phyloP scores from a whole-genome alignment of 1,140 invertebrate genomes.

The Oreohelix idahoensis region DNA sequence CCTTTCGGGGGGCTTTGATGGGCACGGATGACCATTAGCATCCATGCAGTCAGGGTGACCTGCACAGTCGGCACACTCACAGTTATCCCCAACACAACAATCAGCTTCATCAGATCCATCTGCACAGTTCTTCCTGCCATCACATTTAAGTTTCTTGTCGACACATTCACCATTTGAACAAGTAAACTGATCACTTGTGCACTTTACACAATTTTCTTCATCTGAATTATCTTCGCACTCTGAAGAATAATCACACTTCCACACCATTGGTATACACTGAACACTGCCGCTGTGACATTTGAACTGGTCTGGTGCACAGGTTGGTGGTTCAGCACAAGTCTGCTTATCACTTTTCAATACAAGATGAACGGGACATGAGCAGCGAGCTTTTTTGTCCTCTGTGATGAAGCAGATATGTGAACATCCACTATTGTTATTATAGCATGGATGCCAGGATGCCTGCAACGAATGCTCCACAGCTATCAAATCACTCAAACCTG shows the following conservation, averaged over 20 bases:
- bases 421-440: constrained; percentile 78
- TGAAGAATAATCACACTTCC: constrained; percentile 75
- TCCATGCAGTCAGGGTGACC: constrained; percentile 18
- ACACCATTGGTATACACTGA: constrained; percentile 68
- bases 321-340: constrained; percentile 68
- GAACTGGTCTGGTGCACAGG: constrained; percentile 71
- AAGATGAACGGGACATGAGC: constrained; percentile 69
- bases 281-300: constrained; percentile 63
- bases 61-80: constrained; percentile 36
- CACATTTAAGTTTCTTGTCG: constrained; percentile 84
- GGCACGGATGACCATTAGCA: constrained; percentile 38
- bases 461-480: constrained; percentile 67
- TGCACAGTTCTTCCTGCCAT: constrained; percentile 79
- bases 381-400: constrained; percentile 75
- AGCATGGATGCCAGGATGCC: constrained; percentile 61
- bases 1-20: constrained; percentile 7
- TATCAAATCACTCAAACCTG: constrained; percentile 78
- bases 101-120: constrained; percentile 86
- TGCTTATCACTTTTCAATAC: constrained; percentile 60
- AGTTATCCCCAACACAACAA: constrained; percentile 75
- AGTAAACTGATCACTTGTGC: constrained; percentile 76
- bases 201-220: constrained; percentile 86
- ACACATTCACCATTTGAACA: constrained; percentile 74
- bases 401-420: constrained; percentile 89
- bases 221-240: constrained; percentile 87